Evolutionary conservation across 2,113 vertebrate genomes (phyloP).

Genomic region (Fukomys damarensis): DNA sequence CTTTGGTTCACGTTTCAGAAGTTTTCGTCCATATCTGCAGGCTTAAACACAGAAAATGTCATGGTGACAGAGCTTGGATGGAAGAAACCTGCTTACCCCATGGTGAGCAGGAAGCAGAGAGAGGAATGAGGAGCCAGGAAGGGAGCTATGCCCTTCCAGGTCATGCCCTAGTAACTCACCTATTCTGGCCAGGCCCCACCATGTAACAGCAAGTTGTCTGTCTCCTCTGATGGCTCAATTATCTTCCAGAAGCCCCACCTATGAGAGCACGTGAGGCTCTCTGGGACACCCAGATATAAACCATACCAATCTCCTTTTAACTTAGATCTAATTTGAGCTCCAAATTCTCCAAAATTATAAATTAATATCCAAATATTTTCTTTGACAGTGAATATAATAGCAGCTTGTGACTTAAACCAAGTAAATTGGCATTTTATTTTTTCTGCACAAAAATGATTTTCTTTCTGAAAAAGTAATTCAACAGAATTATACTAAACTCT

Average conservation of each 20-base stretch:
- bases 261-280: neutral
- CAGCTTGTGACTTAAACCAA: neutral
- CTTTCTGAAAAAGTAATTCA: neutral
- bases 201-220: neutral
- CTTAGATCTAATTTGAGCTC: conserved; percentile 12
- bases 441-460: neutral
- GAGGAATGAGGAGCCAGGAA: neutral
- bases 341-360: neutral
- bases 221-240: neutral
- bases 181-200: neutral
- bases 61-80: neutral
- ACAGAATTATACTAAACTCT: conserved; percentile 47
- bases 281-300: neutral
- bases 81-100: neutral
- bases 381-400: neutral
- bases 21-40: neutral
- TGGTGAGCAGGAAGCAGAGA: neutral
- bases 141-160: neutral
- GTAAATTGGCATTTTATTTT: neutral
- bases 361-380: conserved; percentile 6
- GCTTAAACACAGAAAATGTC: neutral
- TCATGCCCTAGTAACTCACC: neutral
- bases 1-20: neutral
- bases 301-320: neutral
- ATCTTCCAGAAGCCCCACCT: neutral